Evolutionary conservation across 1,140 invertebrate species (phyloP).

Genomic region (Drosophila carrolli): DNA sequence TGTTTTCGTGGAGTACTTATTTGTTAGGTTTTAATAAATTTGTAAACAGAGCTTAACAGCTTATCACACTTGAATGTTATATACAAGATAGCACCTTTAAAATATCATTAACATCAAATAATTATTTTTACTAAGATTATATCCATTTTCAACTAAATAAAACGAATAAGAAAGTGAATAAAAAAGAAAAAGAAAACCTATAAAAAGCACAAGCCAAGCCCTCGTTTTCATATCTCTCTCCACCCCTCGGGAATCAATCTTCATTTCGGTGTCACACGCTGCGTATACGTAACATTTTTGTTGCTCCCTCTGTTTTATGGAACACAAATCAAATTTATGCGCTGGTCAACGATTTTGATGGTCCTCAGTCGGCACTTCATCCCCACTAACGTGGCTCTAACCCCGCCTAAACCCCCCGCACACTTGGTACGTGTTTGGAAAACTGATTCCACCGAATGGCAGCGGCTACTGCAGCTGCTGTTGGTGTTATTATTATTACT

Average conservation of each 20-base stretch:
- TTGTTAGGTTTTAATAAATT: no score
- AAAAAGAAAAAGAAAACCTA: constrained; percentile 5
- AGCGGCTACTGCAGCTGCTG: constrained; percentile 3
- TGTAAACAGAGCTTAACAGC: no score
- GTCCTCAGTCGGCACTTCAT: constrained; percentile 19
- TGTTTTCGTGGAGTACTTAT: no score
- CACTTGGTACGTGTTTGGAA: constrained; percentile 69
- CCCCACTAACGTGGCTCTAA: constrained; percentile 24
- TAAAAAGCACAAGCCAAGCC: constrained; percentile 31
- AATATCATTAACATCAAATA: neutral
- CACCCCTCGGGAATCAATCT: constrained; percentile 26
- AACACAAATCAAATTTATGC: constrained; percentile 82
- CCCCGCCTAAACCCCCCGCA: neutral
- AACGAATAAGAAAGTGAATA: constrained; percentile 34
- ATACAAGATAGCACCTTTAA: no score
- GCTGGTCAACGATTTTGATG: constrained; percentile 68
- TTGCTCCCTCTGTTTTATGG: constrained; percentile 58
- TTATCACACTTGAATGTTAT: no score
- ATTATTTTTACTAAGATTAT: neutral
- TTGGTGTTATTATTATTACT: constrained; percentile 53
- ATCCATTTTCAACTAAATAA: neutral
- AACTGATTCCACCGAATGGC: constrained; percentile 51
- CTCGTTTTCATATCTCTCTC: constrained; percentile 8
- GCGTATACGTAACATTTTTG: constrained; percentile 55
- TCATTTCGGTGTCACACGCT: constrained; percentile 46